Base-by-base conservation (phyloP, 2,888 invertebrate species). In the Alloscopus bannaensis region DNA sequence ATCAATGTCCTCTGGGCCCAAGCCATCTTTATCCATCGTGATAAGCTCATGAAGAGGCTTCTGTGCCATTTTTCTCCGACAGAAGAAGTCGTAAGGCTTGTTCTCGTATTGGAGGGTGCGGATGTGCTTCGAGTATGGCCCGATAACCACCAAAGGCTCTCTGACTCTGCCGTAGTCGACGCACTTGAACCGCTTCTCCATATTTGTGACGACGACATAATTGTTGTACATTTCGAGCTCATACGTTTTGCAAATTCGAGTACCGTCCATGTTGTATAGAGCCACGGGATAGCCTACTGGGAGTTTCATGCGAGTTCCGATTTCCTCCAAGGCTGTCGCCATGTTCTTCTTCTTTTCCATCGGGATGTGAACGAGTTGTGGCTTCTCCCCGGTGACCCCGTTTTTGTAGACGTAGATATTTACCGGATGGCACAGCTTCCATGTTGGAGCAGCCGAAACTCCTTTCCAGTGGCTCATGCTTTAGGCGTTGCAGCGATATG, bases 361-460 rank as follows among this genome's bases (percentile, higher is more conserved):
- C 11, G 69, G 64, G 18, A 82, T 80, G 28, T 82, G 82, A 13
- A 82, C 80, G 18, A 82, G 47, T 20, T 8, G 24, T 0, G 82
- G 73, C 20, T 45, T 20, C 6, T 59, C 65, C 24, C 26, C 18
- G 2, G 26, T 47, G 8, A 80, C 8, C 0, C 82, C 82, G 47
- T 82, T 82, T 36, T 47, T 72, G 40, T 55, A 82, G 0, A 80
- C 73, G 59, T 78, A 78, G 40, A 82, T 82, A 29, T 82, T 82
- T 11, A 82, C 78, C 1, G 80, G 80, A 45, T 82, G 80, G 36
- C 62, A 77, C 0, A 73, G 50, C 3, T 62, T 31, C 70, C 79
- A 65, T 4, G 60, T 66, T n/a, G 65, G 55, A 11, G 31, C n/a
- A 13, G 47, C 18, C 11, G 65, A 47, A n/a, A 40, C 8, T 40